Percentiles rank a stretch among this genome's conserved stretches.
Evolutionary conservation across 2,113 vertebrate genomes (phyloP).

Genomic region (Mirza zaza): DNA sequence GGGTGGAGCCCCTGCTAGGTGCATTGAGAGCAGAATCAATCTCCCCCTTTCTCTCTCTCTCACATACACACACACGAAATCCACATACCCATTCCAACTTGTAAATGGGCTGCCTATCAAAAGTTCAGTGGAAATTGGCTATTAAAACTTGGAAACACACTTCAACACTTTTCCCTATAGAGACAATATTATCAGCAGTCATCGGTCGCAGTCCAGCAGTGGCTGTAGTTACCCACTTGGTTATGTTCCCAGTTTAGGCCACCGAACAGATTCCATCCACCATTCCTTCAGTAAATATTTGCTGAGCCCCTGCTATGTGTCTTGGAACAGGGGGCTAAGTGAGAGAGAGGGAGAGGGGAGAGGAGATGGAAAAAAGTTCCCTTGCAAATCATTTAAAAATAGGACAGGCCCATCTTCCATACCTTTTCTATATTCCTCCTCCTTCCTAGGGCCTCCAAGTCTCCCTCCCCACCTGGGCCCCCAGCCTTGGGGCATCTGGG

Average conservation of each 20-base stretch:
- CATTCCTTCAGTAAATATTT: not conserved
- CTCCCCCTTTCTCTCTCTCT: not conserved
- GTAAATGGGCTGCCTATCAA: not conserved
- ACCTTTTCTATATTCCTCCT: not conserved
- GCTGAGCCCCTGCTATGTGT: not conserved
- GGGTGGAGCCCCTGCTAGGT: not conserved
- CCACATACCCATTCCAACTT: not conserved
- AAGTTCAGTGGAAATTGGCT: not conserved
- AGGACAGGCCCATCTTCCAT: not conserved
- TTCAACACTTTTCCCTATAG: not conserved
- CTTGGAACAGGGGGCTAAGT: not conserved
- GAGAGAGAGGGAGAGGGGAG: not conserved
- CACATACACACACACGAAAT: not conserved
- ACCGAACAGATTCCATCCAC: not conserved
- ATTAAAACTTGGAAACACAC: not conserved
- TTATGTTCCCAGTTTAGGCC: not conserved
- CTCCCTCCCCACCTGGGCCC: accelerated
- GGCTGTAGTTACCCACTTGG: not conserved
- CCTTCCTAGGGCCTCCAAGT: not conserved
- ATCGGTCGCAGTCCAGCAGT: no score
- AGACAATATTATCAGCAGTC: not conserved
- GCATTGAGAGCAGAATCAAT: not conserved
- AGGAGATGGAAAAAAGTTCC: not conserved
- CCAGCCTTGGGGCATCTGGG: not conserved
- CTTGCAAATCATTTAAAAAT: not conserved